Conservation (phyloP, 2,888 invertebrate species). For the Tanytarsus gracilentus region DNA sequence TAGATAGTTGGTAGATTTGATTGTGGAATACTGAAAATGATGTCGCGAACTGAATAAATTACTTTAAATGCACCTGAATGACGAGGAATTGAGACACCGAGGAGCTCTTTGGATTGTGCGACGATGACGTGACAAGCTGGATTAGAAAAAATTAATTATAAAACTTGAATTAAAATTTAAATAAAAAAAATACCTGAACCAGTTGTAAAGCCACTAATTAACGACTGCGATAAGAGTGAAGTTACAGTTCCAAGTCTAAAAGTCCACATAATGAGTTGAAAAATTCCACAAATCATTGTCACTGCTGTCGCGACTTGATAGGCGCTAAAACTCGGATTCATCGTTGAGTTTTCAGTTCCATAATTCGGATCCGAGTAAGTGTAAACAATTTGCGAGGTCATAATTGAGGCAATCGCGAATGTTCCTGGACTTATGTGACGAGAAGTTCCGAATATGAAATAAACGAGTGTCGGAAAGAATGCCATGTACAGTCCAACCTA, state of each 20-base stretch:
- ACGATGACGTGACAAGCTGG: slow-evolving; percentile 61
- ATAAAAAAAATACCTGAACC: too few species aligned
- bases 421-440: slow-evolving; percentile 75
- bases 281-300: slow-evolving; percentile 59
- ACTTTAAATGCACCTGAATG: slow-evolving; percentile 53
- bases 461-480: slow-evolving; percentile 75
- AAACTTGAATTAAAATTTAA: too few species aligned
- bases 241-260: slow-evolving; percentile 53
- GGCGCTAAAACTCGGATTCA: not conserved
- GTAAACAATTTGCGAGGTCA: slow-evolving; percentile 69
- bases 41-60: slow-evolving; percentile 52
- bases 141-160: too few species aligned
- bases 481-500: slow-evolving; percentile 73
- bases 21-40: slow-evolving; percentile 47
- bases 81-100: slow-evolving; percentile 49
- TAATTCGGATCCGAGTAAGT: slow-evolving; percentile 42
- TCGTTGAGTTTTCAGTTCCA: not conserved
- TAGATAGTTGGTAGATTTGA: slow-evolving; percentile 54
- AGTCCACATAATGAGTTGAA: slow-evolving; percentile 58
- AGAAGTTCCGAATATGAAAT: slow-evolving; percentile 74
- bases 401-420: slow-evolving; percentile 74
- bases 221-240: slow-evolving; percentile 53
- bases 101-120: slow-evolving; percentile 55
- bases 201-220: slow-evolving; percentile 56
- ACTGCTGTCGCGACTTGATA: slow-evolving; percentile 60